Evolutionary conservation across 1,140 invertebrate genomes (phyloP), one percentile per base, ranked within the genome.

Genomic region (Scaptomyza montana): DNA sequence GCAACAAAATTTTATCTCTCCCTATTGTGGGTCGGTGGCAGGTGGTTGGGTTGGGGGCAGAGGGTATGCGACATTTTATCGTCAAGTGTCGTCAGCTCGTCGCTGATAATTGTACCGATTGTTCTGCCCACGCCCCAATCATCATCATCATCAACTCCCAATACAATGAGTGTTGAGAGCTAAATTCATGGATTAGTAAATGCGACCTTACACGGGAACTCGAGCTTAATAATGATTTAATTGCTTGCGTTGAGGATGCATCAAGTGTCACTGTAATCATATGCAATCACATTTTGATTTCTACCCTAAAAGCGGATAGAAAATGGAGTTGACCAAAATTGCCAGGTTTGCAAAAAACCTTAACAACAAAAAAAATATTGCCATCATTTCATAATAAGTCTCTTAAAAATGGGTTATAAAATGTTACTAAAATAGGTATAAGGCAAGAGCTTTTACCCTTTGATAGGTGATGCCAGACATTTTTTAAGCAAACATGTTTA

Each of bases 1-100:
- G 78, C 81, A 78, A 85, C 81, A 85, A 85, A 86, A 85, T 85
- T 85, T 85, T 86, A 85, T 86, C 81, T 30, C 81, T 36, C 67
- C 74, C 73, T n/a, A 45, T 49, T 63, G 67, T 5, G 30, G 30
- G 5, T 33, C 30, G 5, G 5, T 0, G 30, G 30, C 3, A 6
- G 30, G 30, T 33, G 30, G 5, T 36, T 36, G 9, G n/a, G n/a
- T n/a, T n/a, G 8, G 33, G 33, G 33, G 33, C 6, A 36, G 41
- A 2, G 25, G 33, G 19, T 7, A 12, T 43, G 21, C 28, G 60
- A 41, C 39, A 63, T 80, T 73, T 70, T 74, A 84, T 80, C 66
- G 81, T 85, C 82, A 81, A 85, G 81, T 85, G 81, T 86, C 77
- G 56, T 33, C 50, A 64, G 54, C 74, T 78, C 77, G 57, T 85